A percentile compares a stretch with the other conserved stretches of the same genome.
Evolutionary conservation across 2,113 vertebrate species (phyloP).

Genomic region (Lepus timidus): DNA sequence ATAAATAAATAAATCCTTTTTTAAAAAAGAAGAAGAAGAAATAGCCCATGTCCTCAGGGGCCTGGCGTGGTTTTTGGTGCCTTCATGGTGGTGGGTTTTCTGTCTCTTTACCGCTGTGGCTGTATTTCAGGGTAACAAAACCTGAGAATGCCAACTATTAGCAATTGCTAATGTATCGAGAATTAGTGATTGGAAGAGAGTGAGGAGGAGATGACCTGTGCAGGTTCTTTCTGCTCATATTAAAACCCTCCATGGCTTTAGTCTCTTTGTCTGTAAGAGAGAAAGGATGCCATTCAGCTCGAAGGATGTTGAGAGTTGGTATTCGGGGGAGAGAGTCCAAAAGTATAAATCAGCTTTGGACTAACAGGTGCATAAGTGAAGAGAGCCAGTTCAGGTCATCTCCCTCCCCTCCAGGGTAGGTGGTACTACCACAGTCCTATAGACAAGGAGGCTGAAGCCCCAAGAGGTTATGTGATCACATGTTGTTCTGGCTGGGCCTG

Average conservation of each 20-base stretch:
- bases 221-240: neutral
- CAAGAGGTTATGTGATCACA: neutral
- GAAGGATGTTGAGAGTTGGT: slow-evolving; percentile 34
- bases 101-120: slow-evolving; percentile 5
- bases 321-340: neutral
- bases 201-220: neutral
- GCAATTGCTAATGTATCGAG: neutral
- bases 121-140: slow-evolving; percentile 53
- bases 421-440: neutral
- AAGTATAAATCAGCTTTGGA: neutral
- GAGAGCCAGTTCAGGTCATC: neutral
- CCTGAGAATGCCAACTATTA: slow-evolving; percentile 1
- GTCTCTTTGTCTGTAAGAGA: slow-evolving; percentile 47
- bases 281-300: neutral
- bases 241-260: neutral
- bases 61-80: neutral
- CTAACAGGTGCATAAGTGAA: neutral
- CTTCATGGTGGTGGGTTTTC: neutral
- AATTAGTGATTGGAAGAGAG: neutral
- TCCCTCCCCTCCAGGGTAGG: neutral
- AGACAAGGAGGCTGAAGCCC: neutral
- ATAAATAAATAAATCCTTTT: too few species aligned
- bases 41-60: neutral
- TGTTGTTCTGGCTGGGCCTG: neutral
- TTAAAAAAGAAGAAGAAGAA: too few species aligned